Evolutionary conservation across 2,797 vertebrate species (phyloP).

Genomic region (Lepus townsendii): DNA sequence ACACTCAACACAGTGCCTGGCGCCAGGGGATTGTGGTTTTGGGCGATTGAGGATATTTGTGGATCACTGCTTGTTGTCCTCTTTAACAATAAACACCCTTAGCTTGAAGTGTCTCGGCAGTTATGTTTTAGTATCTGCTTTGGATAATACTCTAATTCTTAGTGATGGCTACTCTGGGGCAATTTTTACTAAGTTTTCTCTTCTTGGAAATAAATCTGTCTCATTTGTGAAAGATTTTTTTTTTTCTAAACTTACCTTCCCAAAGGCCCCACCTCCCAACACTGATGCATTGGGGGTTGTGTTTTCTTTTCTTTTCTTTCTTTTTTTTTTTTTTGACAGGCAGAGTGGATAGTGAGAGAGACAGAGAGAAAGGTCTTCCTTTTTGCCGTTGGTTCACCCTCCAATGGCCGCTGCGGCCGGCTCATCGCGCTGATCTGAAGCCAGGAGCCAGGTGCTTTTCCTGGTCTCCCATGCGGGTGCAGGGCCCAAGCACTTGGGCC

Average conservation of each 20-base stretch:
- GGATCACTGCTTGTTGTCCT: not conserved
- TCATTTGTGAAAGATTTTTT: constrained; percentile 23
- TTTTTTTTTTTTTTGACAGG: no score
- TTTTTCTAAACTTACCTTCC: not conserved
- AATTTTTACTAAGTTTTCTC: not conserved
- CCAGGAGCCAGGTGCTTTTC: no score
- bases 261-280: no score
- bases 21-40: not conserved
- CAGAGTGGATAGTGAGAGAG: no score
- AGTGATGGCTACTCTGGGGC: not conserved
- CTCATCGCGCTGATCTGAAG: no score
- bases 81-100: not conserved
- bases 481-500: no score
- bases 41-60: not conserved
- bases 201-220: not conserved
- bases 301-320: no score
- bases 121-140: not conserved
- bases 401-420: no score
- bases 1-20: not conserved
- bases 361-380: no score
- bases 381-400: no score
- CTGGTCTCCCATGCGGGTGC: no score
- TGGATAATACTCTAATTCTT: not conserved
- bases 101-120: not conserved
- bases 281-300: no score